Conservation (phyloP, 2,888 invertebrate genomes). For the Miltochrista miniata region DNA sequence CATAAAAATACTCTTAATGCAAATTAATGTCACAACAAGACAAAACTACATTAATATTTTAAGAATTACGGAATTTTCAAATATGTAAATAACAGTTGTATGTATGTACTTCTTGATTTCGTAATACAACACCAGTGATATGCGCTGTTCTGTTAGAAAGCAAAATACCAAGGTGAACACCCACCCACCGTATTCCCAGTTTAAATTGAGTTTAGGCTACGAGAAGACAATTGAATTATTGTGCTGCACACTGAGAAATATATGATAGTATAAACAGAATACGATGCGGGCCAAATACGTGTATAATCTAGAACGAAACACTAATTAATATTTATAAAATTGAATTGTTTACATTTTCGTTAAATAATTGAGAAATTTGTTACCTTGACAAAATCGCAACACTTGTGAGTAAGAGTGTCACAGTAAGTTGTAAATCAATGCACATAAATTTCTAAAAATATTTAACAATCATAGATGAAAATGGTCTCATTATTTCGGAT, state of each 20-base stretch:
- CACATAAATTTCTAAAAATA: background rate
- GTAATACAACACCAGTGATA: background rate
- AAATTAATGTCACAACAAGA: background rate
- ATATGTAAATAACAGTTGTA: background rate
- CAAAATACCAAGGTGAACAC: slow-evolving; percentile 1
- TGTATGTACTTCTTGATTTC: background rate
- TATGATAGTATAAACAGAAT: background rate
- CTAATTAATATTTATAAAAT: too few relatives aligned
- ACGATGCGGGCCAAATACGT: background rate
- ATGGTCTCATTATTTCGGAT: background rate
- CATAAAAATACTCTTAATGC: background rate
- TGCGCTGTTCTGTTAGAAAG: slow-evolving; percentile 2
- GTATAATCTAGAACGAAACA: too few relatives aligned
- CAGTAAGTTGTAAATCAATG: background rate
- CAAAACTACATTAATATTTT: background rate
- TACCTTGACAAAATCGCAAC: background rate
- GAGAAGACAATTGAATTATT: background rate
- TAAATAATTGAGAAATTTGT: too few relatives aligned
- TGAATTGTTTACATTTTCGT: too few relatives aligned
- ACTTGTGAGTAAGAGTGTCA: too few relatives aligned
- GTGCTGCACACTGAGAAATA: background rate
- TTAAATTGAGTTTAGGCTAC: background rate
- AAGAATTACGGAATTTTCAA: background rate
- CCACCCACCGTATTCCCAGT: background rate
- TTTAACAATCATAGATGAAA: slow-evolving; percentile 1